Conservation (phyloP, 2,113 vertebrate species). For the Thalassarche chlororhynchos region DNA sequence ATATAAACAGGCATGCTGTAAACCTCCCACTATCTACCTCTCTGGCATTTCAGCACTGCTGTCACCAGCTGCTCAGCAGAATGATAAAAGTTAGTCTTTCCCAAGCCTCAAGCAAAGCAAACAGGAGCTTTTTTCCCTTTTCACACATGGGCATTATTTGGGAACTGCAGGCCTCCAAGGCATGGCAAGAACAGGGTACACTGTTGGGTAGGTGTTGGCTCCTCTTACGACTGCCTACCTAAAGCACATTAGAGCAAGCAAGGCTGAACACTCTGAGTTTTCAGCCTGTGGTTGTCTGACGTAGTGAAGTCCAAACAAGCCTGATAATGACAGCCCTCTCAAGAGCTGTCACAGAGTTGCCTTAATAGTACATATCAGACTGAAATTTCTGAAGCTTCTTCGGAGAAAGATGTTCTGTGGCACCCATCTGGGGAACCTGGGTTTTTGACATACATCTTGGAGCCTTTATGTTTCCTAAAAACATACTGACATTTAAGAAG, state of each 20-base stretch:
- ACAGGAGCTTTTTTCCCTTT: neutral
- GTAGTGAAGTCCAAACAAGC: neutral
- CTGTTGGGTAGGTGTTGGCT: neutral
- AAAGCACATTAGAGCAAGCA: neutral
- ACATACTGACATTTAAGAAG: constrained; percentile 39
- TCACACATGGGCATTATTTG: neutral
- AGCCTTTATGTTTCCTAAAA: constrained; percentile 23
- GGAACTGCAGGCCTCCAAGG: neutral
- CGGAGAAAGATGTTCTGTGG: neutral
- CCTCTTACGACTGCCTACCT: neutral
- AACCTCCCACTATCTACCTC: neutral
- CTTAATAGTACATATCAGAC: neutral
- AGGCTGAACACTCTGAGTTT: neutral
- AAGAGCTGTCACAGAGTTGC: neutral
- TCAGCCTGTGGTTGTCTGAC: neutral
- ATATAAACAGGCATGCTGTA: neutral
- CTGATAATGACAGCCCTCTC: neutral
- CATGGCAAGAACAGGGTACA: neutral
- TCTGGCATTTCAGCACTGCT: neutral
- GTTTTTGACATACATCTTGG: neutral
- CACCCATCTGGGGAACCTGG: neutral
- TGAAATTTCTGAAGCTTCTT: constrained; percentile 9
- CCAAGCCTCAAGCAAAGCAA: neutral
- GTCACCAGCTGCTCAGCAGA: neutral
- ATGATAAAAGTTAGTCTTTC: neutral